phyloP scores from a whole-genome alignment of 2,797 vertebrate genomes.

The Amniataba percoides region DNA sequence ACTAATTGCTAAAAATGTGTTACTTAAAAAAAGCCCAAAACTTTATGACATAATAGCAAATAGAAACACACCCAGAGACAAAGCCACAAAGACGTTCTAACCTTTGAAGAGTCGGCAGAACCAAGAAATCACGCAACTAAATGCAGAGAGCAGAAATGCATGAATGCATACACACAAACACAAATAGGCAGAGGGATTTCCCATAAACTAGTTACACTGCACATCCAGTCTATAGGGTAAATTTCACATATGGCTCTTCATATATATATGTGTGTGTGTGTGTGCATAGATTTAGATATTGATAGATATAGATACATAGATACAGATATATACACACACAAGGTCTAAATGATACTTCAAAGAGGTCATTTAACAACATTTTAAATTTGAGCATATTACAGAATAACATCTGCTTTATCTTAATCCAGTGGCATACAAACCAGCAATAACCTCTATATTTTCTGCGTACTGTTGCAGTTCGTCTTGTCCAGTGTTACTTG shows the following conservation, averaged over 20 bases:
- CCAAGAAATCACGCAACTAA: conserved; percentile 24
- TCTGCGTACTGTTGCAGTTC: conserved; percentile 7
- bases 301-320: neutral
- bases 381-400: neutral
- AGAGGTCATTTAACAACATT: too few relatives aligned
- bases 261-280: neutral
- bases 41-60: neutral
- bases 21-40: neutral
- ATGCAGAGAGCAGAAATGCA: neutral
- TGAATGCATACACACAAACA: neutral
- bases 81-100: too few relatives aligned
- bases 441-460: neutral
- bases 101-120: too few relatives aligned
- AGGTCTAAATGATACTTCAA: neutral
- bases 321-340: neutral
- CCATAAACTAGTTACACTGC: conserved; percentile 36
- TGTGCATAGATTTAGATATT: neutral
- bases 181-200: conserved; percentile 29
- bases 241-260: neutral
- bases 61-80: conserved; percentile 9
- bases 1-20: neutral
- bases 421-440: too few relatives aligned
- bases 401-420: neutral
- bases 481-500: neutral
- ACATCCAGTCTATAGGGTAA: conserved; percentile 37